Conservation (phyloP, 2,113 vertebrate genomes). For the Mellivora capensis region DNA sequence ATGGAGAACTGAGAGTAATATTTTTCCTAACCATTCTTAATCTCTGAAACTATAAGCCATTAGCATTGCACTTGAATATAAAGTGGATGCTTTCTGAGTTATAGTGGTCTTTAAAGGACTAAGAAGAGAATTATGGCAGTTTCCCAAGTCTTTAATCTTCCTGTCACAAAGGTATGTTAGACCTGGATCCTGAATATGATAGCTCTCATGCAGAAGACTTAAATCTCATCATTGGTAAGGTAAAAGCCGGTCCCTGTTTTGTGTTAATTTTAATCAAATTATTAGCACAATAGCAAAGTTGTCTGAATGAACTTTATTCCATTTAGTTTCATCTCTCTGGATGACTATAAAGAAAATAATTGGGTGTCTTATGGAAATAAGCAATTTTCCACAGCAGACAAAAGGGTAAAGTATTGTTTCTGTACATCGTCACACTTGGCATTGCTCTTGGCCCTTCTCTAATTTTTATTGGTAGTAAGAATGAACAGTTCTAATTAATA, state of each 20-base stretch:
- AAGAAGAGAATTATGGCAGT: conserved; percentile 73
- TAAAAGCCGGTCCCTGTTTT: conserved; percentile 70
- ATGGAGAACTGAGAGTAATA: conserved; percentile 55
- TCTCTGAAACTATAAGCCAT: conserved; percentile 72
- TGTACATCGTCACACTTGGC: conserved; percentile 11
- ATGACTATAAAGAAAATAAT: conserved; percentile 71
- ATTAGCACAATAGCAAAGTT: conserved; percentile 74
- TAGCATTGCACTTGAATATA: conserved; percentile 69
- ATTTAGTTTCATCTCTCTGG: conserved; percentile 29
- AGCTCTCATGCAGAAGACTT: conserved; percentile 74
- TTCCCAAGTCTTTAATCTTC: conserved; percentile 81
- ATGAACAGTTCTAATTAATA: conserved; percentile 77
- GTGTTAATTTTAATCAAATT: conserved; percentile 76
- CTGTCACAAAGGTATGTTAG: conserved; percentile 76
- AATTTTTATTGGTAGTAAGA: conserved; percentile 74
- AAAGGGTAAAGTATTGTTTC: neutral
- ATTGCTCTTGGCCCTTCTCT: conserved; percentile 62
- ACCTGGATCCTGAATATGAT: conserved; percentile 73
- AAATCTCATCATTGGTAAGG: conserved; percentile 70
- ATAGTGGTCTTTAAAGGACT: conserved; percentile 73
- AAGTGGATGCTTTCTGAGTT: conserved; percentile 76
- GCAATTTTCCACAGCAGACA: conserved; percentile 34
- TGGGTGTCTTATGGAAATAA: conserved; percentile 68
- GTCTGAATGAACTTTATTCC: conserved; percentile 63
- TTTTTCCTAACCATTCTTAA: conserved; percentile 69